phyloP scores from a whole-genome alignment of 2,797 vertebrate species.

The Buceros bicornis region DNA sequence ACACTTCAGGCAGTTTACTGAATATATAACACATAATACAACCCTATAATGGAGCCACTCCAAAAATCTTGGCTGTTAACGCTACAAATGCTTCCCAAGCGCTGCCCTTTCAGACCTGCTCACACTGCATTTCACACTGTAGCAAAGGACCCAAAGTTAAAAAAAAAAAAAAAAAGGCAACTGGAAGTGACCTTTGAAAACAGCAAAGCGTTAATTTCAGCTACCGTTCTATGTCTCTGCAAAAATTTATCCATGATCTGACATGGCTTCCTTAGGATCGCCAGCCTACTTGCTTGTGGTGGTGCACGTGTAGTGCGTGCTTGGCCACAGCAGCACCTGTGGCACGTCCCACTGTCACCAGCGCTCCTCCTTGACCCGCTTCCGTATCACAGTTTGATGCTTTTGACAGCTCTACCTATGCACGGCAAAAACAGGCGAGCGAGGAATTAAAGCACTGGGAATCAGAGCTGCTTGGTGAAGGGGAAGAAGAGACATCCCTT shows the following conservation, averaged over 20 bases:
- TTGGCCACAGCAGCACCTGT: fast-evolving
- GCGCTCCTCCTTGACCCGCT: background rate
- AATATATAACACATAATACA: background rate
- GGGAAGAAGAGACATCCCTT: background rate
- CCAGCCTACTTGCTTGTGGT: background rate
- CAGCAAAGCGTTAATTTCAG: background rate
- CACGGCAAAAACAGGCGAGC: background rate
- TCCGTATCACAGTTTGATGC: background rate
- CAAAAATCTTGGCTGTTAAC: background rate
- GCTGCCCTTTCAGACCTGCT: background rate
- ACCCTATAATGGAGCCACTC: background rate
- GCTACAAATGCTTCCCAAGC: background rate
- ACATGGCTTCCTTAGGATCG: background rate
- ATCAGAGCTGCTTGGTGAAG: background rate
- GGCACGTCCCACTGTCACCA: fast-evolving
- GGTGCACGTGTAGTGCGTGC: fast-evolving
- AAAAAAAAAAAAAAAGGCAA: background rate
- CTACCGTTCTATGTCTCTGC: background rate
- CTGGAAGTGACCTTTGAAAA: background rate
- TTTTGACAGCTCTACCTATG: background rate
- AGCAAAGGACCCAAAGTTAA: fast-evolving
- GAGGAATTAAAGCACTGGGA: background rate
- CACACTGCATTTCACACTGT: background rate
- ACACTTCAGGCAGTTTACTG: background rate
- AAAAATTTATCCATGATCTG: background rate